These are phyloP conservation scores for Epiblema foenella DNA, from an alignment of 2,888 invertebrate genomes.

Conservation along the genomic window DNA sequence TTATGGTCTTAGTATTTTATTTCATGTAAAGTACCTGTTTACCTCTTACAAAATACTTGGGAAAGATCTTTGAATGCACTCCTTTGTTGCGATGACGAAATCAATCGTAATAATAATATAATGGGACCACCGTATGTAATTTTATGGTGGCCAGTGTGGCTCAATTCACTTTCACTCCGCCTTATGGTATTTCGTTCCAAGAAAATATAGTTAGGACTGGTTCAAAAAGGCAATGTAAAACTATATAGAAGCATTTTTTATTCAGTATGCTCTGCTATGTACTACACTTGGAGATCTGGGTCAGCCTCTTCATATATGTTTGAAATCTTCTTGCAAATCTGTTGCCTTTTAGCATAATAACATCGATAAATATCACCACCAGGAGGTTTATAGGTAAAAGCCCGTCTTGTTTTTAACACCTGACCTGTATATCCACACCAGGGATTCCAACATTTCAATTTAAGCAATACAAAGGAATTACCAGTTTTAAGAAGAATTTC, in stretches of 20 bases:
- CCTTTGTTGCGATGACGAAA: constrained; percentile 41
- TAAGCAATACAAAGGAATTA: constrained; percentile 57
- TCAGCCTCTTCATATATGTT: constrained; percentile 11
- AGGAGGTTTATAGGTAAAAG: constrained; percentile 57
- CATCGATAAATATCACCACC: constrained; percentile 72
- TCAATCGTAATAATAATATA: constrained; percentile 43
- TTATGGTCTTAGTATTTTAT: neutral
- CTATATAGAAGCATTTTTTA: neutral
- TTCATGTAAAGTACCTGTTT: neutral
- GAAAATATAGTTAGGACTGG: constrained; percentile 30
- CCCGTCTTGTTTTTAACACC: constrained; percentile 52
- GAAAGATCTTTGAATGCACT: constrained; percentile 35
- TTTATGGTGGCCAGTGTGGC: constrained; percentile 41
- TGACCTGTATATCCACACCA: constrained; percentile 73
- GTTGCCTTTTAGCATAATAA: constrained; percentile 71
- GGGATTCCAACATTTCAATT: constrained; percentile 57
- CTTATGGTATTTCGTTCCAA: constrained; percentile 36
- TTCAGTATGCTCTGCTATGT: neutral
- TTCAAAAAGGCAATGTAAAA: constrained; percentile 8
- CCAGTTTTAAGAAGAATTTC: constrained; percentile 68
- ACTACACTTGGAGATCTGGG: neutral
- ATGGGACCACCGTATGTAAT: constrained; percentile 43
- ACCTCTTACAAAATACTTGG: constrained; percentile 14
- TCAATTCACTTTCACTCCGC: constrained; percentile 42
- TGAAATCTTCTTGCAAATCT: constrained; percentile 68